phyloP scores from a whole-genome alignment of 2,113 vertebrate genomes.

The Typhlomys cinereus region DNA sequence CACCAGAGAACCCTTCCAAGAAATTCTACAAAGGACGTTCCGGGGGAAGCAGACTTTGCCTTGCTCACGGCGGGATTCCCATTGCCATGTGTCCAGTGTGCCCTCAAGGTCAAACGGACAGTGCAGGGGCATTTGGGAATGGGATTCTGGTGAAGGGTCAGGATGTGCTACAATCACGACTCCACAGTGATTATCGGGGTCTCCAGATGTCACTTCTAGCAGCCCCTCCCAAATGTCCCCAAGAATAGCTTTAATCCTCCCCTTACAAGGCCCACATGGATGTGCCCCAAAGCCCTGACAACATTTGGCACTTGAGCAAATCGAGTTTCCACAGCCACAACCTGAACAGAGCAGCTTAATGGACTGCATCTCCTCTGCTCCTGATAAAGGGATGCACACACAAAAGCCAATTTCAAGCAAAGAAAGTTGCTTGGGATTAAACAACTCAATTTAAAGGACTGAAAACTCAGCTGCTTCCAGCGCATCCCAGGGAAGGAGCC shows the following conservation, averaged over 20 bases:
- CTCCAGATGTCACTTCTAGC: not conserved
- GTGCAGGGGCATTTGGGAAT: not conserved
- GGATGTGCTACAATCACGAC: slow-evolving; percentile 1
- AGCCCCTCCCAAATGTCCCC: not conserved
- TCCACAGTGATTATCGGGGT: not conserved
- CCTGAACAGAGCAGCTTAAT: slow-evolving; percentile 74
- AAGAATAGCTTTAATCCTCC: slow-evolving; percentile 21
- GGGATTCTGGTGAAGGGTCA: slow-evolving; percentile 4
- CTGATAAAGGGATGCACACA: slow-evolving; percentile 39
- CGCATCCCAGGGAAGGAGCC: slow-evolving; percentile 35
- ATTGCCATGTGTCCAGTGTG: not conserved
- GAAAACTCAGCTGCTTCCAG: slow-evolving; percentile 76
- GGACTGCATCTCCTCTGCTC: slow-evolving; percentile 72
- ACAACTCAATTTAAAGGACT: slow-evolving; percentile 78
- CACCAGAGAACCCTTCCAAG: not conserved
- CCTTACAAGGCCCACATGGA: not conserved
- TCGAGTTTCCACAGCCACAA: slow-evolving; percentile 56
- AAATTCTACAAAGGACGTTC: not conserved
- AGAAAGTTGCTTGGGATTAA: slow-evolving; percentile 82
- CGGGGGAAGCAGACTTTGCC: not conserved
- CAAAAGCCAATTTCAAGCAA: slow-evolving; percentile 71
- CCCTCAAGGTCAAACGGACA: not conserved
- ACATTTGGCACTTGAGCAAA: slow-evolving; percentile 66
- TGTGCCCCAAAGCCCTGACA: not conserved
- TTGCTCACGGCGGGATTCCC: not conserved